These are phyloP conservation scores for Athalia rosae DNA, from an alignment of 2,888 invertebrate species.

Conservation along the genomic window DNA sequence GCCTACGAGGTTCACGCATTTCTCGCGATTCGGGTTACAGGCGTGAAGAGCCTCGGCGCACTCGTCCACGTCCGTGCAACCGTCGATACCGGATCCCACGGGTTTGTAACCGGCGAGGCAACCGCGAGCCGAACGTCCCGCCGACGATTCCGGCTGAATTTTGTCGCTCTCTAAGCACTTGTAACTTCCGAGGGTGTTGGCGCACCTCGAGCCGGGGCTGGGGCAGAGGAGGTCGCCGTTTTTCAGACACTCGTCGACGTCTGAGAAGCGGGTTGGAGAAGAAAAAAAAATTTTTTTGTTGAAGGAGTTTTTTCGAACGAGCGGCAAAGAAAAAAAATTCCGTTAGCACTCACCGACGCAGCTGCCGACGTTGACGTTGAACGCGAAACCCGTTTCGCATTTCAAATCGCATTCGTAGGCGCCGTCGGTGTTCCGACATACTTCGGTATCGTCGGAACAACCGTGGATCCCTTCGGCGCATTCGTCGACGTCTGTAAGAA, in stretches of 20 bases:
- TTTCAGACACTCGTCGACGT: conserved; percentile 76
- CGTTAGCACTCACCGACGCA: conserved; percentile 64
- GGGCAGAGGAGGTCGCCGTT: conserved; percentile 74
- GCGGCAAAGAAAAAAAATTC: background rate
- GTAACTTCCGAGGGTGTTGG: conserved; percentile 83
- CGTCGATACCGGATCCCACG: conserved; percentile 73
- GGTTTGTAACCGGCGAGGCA: conserved; percentile 80
- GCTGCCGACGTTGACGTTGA: conserved; percentile 58
- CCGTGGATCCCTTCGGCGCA: conserved; percentile 79
- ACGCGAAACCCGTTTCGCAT: conserved; percentile 65
- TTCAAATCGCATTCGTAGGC: conserved; percentile 73
- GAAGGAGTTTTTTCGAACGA: no score
- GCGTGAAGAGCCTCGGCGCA: conserved; percentile 41
- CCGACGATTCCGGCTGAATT: conserved; percentile 73
- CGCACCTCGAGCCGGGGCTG: conserved; percentile 74
- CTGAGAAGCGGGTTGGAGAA: conserved; percentile 65
- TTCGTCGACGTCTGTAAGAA: conserved; percentile 83
- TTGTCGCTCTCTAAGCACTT: conserved; percentile 77
- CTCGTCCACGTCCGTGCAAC: conserved; percentile 61
- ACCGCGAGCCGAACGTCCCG: conserved; percentile 74
- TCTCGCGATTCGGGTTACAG: conserved; percentile 50
- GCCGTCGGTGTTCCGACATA: conserved; percentile 74
- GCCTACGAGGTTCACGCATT: conserved; percentile 74
- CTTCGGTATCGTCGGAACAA: conserved; percentile 75
- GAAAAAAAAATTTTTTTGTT: background rate